Base-by-base conservation (phyloP, 2,797 vertebrate species). In the Crossoptilon crossoptilon region DNA sequence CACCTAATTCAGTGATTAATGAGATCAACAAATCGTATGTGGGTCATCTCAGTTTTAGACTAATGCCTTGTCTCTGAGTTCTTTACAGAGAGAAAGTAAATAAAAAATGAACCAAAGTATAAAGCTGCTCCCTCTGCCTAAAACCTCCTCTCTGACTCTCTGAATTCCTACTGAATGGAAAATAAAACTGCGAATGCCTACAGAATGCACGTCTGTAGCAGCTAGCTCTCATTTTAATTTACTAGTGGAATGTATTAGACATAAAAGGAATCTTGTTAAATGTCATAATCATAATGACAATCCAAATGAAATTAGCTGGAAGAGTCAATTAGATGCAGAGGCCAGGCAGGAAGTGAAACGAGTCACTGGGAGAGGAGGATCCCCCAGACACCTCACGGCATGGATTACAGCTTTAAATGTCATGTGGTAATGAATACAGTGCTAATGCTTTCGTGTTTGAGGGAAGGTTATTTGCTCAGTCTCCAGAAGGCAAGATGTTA, bases 301-400 rank as follows among this genome's bases (percentile, higher is more conserved):
- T 85, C 84, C 51, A 92, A 95, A 95, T 66, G 84, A 96, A 93
- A 97, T 95, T 94, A 94, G 11, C 75, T 64, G 58, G 86, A 89
- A 91, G 88, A 94, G 88, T 95, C 88, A 93, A 95, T 96, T 96
- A 96, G 89, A 96, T 95, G 93, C 78, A 92, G 94, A 94, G 78
- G 74, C 83, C 90, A 86, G 94, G 71, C 78, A 95, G 92, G 96
- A 95, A 96, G 86, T 60, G 74, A 89, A 75, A 89, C 84, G 77
- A 95, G 64, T 76, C 72, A 82, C 12, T 2, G 31, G 73, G 80
- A 89, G 93, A 86, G 73, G 78, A 94, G 69, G 66, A 93, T 88
- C 76, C 82, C 88, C 51, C 27, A 91, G 91, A 95, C 83, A 84
- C 70, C 0, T 4, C 73, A 83, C 89, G 70, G 84, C 39, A 2